Evolutionary conservation across 2,888 invertebrate species (phyloP), one percentile per base, ranked within the genome.

Genomic region (Phyllotreta striolata): DNA sequence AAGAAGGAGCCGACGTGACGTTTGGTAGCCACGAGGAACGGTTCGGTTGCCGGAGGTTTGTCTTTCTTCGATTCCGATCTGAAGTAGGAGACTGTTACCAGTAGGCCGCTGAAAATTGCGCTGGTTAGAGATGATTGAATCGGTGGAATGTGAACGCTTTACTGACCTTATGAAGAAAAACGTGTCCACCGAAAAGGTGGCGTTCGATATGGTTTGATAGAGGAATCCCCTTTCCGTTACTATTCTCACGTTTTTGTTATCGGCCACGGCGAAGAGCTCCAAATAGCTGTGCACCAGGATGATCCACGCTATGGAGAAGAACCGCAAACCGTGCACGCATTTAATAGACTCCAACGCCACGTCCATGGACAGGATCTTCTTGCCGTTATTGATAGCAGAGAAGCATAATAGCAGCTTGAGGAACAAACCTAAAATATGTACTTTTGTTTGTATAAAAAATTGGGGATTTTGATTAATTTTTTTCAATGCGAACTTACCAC

Each of bases 211-310:
- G 0, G 92, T 89, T 79, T 93, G 93, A 80, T 91, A 93, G 81
- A 89, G 84, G 78, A 91, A 89, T 72, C 89, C 88, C 61, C 91
- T 85, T 79, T 93, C 92, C 0, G 89, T 90, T 68, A 92, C 85
- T 1, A 87, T 86, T 55, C 92, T 84, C 78, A 89, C 84, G 41
- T 86, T 88, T 84, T 92, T 89, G 78, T 90, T 90, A 74, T 89
- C 88, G 0, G 91, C 89, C 54, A 93, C 88, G 71, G 89, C 87
- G 81, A 92, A 93, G 72, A 93, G 87, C 72, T 92, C 90, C 66
- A 93, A 83, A 80, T 93, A 93, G 0, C 92, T 92, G 79, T 93
- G 92, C 40, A 93, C 92, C 87, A 93, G 86, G 72, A 93, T 91
- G 58, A 92, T 92, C 92, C 92, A 93, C 6, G 88, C 85, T 62